Percentiles rank a stretch among this genome's conserved stretches.
phyloP scores from a whole-genome alignment of 2,113 vertebrate genomes.

The Climacteris rufus region DNA sequence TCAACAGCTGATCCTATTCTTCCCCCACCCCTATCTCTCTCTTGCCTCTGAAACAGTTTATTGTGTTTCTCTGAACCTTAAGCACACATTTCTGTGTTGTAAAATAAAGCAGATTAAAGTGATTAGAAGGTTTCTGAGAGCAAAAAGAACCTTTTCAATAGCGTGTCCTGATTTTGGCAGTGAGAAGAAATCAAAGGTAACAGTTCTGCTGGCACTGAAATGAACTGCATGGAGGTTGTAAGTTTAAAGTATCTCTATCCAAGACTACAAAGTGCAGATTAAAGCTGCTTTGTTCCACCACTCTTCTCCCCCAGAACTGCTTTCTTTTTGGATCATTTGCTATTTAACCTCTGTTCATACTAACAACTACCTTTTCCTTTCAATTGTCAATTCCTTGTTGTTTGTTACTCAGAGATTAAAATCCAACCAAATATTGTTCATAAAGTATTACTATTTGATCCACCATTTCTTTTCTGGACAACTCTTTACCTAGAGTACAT shows the following conservation, averaged over 20 bases:
- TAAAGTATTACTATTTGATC: not conserved
- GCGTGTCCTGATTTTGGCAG: not conserved
- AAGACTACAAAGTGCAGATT: slow-evolving; percentile 8
- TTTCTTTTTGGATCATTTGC: not conserved
- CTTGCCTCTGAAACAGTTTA: not conserved
- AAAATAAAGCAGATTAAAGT: not conserved
- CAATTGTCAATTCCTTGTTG: not conserved
- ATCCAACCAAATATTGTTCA: not conserved
- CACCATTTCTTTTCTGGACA: not conserved
- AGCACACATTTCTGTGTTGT: not conserved
- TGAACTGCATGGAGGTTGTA: not conserved
- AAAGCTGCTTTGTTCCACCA: not conserved
- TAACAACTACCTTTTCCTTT: not conserved
- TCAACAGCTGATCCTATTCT: not conserved
- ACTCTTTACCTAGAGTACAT: not conserved
- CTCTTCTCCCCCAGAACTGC: not conserved
- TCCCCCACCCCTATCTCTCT: not conserved
- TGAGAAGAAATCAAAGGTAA: not conserved
- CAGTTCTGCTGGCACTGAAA: not conserved
- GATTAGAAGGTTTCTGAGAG: not conserved
- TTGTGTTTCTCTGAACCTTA: not conserved
- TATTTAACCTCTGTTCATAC: not conserved
- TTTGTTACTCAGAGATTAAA: not conserved
- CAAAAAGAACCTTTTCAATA: not conserved
- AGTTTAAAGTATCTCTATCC: not conserved